Base-by-base conservation (phyloP, 2,797 vertebrate genomes). In the Acanthopagrus latus region DNA sequence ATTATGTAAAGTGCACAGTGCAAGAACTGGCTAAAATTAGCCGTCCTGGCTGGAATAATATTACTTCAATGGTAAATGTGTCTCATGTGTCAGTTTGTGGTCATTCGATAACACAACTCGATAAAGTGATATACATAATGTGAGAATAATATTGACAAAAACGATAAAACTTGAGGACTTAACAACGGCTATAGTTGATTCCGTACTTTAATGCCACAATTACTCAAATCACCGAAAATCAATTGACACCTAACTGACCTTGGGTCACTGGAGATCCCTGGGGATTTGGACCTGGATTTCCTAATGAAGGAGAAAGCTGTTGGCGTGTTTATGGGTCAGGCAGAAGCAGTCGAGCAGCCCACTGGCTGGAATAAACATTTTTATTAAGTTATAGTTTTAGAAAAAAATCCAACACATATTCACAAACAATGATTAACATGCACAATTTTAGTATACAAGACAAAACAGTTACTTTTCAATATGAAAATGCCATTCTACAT, bases 391-490 rank as follows among this genome's bases (percentile, higher is more conserved):
- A 94, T 92, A 94, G 89, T 90, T 94, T 95, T 95, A 95, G 91
- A 96, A 96, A 96, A 95, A 94, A 94, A 85, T 87, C 80, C 70
- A 94, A 95, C 95, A 96, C 93, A 94, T 95, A 95, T 90, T 84
- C 95, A 96, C 94, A 94, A 95, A 95, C 95, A 92, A 92, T 94
- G 88, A 93, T 91, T 89, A 93, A 95, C 95, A 96, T 96, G 95
- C 95, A 95, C 94, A 95, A 89, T 88, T 96, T 95, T 95, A 95
- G 94, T 96, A 96, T 95, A 96, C 93, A 95, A 95, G 96, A 96
- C 96, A 94, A 95, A 95, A 95, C 94, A 91, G 86, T 95, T 95
- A 93, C 96, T 97, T 99, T 99, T 98, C 97, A 99, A 98, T 98
- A 96, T 99, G 97, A 99, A 99, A 99, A 96, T 93, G 83, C 76